Evolutionary conservation across 2,113 vertebrate genomes (phyloP).

Genomic region (Paramisgurnus dabryanus): DNA sequence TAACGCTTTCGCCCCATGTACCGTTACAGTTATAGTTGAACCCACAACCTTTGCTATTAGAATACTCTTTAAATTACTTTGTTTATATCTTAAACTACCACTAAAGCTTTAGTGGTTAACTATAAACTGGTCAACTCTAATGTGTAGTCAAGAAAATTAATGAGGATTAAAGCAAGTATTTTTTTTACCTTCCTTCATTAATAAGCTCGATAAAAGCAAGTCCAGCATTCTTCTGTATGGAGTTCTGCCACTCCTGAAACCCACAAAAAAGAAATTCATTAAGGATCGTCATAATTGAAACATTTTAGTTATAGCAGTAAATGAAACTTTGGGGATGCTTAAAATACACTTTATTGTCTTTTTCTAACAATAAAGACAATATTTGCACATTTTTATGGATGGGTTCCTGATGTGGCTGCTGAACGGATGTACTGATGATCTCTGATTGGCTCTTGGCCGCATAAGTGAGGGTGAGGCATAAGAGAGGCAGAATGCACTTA

Average conservation of each 20-base stretch:
- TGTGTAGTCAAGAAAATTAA: too few species aligned
- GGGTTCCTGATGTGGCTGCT: slow-evolving; percentile 9
- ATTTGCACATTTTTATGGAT: background rate
- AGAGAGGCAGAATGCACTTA: slow-evolving; percentile 45
- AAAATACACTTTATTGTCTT: background rate
- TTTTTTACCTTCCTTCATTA: slow-evolving; percentile 94
- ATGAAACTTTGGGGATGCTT: background rate
- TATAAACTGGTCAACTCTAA: too few species aligned
- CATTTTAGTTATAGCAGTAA: background rate
- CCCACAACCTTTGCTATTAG: too few species aligned
- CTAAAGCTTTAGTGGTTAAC: too few species aligned
- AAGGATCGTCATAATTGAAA: background rate
- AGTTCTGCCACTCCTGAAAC: slow-evolving; percentile 98
- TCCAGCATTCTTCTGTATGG: slow-evolving; percentile 98
- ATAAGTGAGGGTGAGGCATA: background rate
- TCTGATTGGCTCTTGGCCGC: slow-evolving; percentile 40
- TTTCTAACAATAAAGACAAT: background rate
- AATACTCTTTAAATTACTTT: too few species aligned
- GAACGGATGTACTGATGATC: slow-evolving; percentile 11
- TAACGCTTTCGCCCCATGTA: too few species aligned
- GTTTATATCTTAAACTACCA: too few species aligned
- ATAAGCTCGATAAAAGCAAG: slow-evolving; percentile 99
- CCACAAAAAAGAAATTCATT: slow-evolving; percentile 43
- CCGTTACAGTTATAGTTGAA: too few species aligned
- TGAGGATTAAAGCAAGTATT: background rate